phyloP scores from a whole-genome alignment of 2,797 vertebrate genomes.

The Eremophila alpestris region DNA sequence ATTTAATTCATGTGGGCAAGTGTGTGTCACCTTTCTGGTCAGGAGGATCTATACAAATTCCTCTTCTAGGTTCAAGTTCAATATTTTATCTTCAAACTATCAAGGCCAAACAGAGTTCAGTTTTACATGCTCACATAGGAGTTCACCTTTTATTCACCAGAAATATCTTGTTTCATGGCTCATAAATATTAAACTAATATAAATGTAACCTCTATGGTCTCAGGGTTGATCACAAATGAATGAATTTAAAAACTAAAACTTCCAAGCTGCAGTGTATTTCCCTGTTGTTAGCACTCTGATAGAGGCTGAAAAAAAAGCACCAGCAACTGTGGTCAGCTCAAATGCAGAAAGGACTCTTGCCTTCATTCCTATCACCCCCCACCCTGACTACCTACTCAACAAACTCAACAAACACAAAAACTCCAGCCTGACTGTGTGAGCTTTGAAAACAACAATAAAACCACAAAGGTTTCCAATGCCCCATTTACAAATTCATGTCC shows the following conservation, averaged over 20 bases:
- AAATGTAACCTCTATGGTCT: conserved; percentile 46
- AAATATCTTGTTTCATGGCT: conserved; percentile 52
- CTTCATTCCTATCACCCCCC: not conserved
- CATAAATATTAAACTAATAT: conserved; percentile 69
- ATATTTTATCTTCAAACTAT: conserved; percentile 13
- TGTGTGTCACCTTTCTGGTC: not conserved
- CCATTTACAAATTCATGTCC: not conserved
- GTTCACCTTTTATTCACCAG: conserved; percentile 53
- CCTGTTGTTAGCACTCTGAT: not conserved
- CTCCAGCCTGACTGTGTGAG: not conserved
- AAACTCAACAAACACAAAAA: not conserved
- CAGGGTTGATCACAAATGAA: not conserved
- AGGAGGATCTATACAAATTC: not conserved
- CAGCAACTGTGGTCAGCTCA: not conserved
- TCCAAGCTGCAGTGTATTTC: not conserved
- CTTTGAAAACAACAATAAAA: not conserved
- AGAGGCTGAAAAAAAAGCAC: not conserved
- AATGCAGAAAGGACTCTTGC: not conserved
- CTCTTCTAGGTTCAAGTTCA: conserved; percentile 32
- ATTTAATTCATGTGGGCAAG: conserved; percentile 49
- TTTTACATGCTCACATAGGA: conserved; percentile 2
- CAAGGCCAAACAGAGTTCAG: conserved; percentile 32
- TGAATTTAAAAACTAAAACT: conserved; percentile 15
- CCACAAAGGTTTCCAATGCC: accelerated
- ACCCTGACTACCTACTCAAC: not conserved